These are phyloP conservation scores for Coreoperca whiteheadi DNA, from an alignment of 2,113 vertebrate genomes.

Conservation along the genomic window DNA sequence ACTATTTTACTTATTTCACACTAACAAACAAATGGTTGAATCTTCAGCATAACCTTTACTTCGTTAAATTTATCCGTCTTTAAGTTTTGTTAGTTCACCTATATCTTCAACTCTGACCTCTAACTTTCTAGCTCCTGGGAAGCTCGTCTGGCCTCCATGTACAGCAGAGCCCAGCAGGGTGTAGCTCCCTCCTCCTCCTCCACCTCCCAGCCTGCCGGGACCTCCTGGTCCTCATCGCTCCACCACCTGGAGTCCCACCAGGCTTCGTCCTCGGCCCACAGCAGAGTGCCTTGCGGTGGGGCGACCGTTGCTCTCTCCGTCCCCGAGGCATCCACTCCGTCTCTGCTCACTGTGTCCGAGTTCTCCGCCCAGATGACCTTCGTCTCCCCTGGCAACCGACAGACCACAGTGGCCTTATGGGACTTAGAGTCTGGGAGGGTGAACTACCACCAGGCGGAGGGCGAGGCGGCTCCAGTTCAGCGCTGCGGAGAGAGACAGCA, in stretches of 20 bases:
- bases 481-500: slow-evolving; percentile 81
- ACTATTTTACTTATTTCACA: background rate
- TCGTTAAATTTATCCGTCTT: background rate
- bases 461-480: slow-evolving; percentile 80
- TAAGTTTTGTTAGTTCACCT: background rate
- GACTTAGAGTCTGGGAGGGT: slow-evolving; percentile 85
- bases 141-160: slow-evolving; percentile 84
- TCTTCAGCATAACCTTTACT: background rate
- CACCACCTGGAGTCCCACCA: slow-evolving; percentile 68
- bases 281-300: slow-evolving; percentile 60
- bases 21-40: background rate
- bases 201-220: slow-evolving; percentile 36
- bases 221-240: slow-evolving; percentile 72
- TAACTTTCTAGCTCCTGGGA: slow-evolving; percentile 89
- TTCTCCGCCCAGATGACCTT: slow-evolving; percentile 87
- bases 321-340: slow-evolving; percentile 61
- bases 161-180: slow-evolving; percentile 69
- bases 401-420: slow-evolving; percentile 86
- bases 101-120: background rate
- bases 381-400: slow-evolving; percentile 47
- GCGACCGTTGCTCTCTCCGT: slow-evolving; percentile 17
- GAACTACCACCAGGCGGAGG: slow-evolving; percentile 73
- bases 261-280: background rate
- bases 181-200: slow-evolving; percentile 45
- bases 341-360: slow-evolving; percentile 84